Conservation (phyloP, 2,797 vertebrate species). For the Labeo calbasu region DNA sequence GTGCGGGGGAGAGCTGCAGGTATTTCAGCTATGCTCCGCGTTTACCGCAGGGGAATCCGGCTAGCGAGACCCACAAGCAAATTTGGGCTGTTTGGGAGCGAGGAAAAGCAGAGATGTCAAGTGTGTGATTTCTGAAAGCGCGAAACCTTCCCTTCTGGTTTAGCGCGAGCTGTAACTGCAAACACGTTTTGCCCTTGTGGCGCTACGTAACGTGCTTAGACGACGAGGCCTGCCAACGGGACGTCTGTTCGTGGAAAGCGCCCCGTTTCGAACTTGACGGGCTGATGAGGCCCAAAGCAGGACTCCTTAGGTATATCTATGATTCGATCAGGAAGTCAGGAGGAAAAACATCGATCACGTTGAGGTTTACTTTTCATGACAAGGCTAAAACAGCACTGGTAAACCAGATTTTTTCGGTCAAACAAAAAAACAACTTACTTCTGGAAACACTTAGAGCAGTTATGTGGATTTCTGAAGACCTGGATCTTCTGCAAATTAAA, state of each 20-base stretch:
- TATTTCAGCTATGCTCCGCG: constrained; percentile 65
- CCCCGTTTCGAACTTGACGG: not conserved
- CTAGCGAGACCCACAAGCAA: constrained; percentile 11
- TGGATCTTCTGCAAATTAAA: constrained; percentile 14
- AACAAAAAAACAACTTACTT: not conserved
- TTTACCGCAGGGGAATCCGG: constrained; percentile 34
- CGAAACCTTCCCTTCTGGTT: constrained; percentile 41
- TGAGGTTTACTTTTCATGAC: not conserved
- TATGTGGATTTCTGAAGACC: not conserved
- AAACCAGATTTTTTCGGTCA: not conserved
- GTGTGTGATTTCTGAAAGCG: constrained; percentile 21
- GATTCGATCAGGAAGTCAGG: constrained; percentile 4
- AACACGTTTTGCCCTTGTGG: constrained; percentile 23
- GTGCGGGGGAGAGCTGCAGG: constrained; percentile 62
- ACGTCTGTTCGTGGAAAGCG: not conserved
- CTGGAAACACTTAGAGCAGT: constrained; percentile 7
- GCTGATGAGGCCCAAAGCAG: constrained; percentile 10
- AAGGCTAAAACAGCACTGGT: not conserved
- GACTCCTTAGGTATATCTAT: not conserved
- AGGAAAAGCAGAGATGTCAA: constrained; percentile 56
- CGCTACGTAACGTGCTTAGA: not conserved
- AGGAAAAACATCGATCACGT: not conserved
- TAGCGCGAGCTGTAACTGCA: constrained; percentile 18
- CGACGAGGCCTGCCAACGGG: not conserved
- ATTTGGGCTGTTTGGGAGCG: constrained; percentile 46